phyloP scores from a whole-genome alignment of 2,797 vertebrate genomes.

The Botia almorhae region DNA sequence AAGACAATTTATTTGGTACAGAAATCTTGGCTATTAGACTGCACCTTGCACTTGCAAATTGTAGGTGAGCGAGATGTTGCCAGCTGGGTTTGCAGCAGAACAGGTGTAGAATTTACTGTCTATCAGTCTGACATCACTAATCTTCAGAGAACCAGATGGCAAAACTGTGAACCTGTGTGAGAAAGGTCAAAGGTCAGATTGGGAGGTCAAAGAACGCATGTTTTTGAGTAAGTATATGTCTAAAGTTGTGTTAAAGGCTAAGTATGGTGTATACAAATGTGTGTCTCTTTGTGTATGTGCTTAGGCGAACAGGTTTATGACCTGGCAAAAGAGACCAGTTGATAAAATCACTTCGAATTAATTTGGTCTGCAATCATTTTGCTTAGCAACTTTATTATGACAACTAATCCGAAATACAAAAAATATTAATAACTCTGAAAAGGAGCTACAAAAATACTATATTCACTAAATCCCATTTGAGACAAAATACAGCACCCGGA shows the following conservation, averaged over 20 bases:
- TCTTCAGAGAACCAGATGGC: conserved; percentile 84
- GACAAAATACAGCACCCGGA: conserved; percentile 10
- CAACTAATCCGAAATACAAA: conserved; percentile 71
- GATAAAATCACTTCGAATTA: conserved; percentile 49
- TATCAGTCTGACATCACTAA: conserved; percentile 78
- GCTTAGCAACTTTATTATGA: conserved; percentile 69
- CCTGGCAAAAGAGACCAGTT: conserved; percentile 18
- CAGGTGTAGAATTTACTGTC: conserved; percentile 89
- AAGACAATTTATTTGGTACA: neutral
- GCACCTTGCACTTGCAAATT: conserved; percentile 86
- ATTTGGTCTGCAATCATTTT: conserved; percentile 65
- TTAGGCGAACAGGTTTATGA: conserved; percentile 2
- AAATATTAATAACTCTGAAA: conserved; percentile 60
- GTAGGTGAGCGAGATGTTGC: conserved; percentile 83
- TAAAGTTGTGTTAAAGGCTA: neutral
- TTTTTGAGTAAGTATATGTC: neutral
- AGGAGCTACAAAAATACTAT: conserved; percentile 67
- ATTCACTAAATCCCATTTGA: conserved; percentile 21
- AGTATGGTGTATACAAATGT: neutral
- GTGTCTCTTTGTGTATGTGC: conserved; percentile 1
- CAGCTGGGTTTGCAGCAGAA: conserved; percentile 83
- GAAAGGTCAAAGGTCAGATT: conserved; percentile 61
- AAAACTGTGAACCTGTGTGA: conserved; percentile 81
- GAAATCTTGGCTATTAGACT: neutral
- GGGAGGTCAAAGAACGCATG: conserved; percentile 18